Conservation (phyloP, 2,888 invertebrate genomes). For the Strigamia maritima region DNA sequence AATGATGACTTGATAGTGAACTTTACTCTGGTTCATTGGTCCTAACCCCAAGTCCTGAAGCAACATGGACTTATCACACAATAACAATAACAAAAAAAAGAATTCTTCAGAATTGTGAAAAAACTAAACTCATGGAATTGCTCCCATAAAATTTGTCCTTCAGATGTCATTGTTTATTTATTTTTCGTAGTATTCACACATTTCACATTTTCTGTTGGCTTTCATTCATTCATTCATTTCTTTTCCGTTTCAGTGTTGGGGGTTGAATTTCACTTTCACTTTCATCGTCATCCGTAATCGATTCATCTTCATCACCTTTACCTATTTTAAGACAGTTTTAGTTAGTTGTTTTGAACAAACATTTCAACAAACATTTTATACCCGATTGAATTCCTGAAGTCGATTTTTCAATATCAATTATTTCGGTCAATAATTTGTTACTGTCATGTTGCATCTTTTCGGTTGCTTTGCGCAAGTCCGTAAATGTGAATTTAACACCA, state of each 20-base stretch:
- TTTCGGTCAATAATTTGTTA: background rate
- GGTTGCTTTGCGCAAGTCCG: background rate
- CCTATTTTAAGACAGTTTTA: background rate
- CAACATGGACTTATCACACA: too few relatives aligned
- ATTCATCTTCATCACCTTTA: background rate
- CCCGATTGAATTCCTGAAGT: background rate
- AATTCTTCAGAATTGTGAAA: too few relatives aligned
- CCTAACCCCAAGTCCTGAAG: too few relatives aligned
- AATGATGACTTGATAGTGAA: too few relatives aligned
- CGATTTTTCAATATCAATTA: background rate
- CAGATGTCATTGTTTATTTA: too few relatives aligned
- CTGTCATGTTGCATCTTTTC: background rate
- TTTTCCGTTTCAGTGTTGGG: background rate
- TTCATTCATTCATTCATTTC: too few relatives aligned
- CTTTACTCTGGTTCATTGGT: too few relatives aligned
- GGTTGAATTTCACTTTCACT: background rate
- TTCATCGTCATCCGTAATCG: background rate
- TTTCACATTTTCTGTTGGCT: too few relatives aligned
- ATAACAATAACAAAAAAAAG: too few relatives aligned
- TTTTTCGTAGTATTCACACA: too few relatives aligned
- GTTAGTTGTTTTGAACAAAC: background rate
- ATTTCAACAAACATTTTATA: background rate
- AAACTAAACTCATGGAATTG: too few relatives aligned
- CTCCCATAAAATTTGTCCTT: too few relatives aligned
- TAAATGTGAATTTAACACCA: background rate